Conservation (phyloP, 92 coral and sea anemone genomes). For the Epizoanthus scotinus region DNA sequence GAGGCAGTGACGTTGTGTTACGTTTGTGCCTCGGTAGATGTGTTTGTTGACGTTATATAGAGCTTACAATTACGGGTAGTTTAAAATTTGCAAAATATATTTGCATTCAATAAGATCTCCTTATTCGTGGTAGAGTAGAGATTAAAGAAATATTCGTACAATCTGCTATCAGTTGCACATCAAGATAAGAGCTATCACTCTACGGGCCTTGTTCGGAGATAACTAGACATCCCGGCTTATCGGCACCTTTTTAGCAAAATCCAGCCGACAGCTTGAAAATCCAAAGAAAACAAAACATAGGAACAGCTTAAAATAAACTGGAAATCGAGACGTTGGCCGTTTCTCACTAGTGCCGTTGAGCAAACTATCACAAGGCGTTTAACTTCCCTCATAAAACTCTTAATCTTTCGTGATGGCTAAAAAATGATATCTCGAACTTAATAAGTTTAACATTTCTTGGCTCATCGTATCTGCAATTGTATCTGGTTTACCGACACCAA, state of each 20-base stretch:
- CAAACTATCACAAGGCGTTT: background rate
- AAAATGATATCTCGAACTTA: slow-evolving; percentile 20
- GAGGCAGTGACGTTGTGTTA: too few relatives aligned
- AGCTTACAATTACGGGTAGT: too few relatives aligned
- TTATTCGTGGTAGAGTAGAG: slow-evolving; percentile 11
- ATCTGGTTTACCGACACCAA: slow-evolving; percentile 15
- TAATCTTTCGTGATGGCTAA: slow-evolving; percentile 34
- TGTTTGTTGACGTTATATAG: too few relatives aligned
- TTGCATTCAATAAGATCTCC: background rate
- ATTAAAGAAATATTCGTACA: slow-evolving; percentile 40
- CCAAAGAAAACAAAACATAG: background rate
- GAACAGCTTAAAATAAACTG: slow-evolving; percentile 11
- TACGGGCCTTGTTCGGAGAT: slow-evolving; percentile 23
- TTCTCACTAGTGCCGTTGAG: background rate
- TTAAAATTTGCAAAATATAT: background rate
- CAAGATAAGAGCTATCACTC: slow-evolving; percentile 28
- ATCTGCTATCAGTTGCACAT: slow-evolving; percentile 38
- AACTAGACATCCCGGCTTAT: slow-evolving; percentile 36
- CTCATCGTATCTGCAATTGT: slow-evolving; percentile 11
- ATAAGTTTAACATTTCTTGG: slow-evolving; percentile 16
- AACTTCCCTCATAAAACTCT: slow-evolving; percentile 9
- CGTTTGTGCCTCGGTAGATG: too few relatives aligned
- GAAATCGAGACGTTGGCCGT: background rate
- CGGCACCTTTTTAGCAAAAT: slow-evolving; percentile 50
- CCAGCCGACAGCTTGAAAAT: slow-evolving; percentile 22